Evolutionary conservation across 53 echinoderm and acorn worm species (phyloP).

Genomic region (Crossaster papposus): DNA sequence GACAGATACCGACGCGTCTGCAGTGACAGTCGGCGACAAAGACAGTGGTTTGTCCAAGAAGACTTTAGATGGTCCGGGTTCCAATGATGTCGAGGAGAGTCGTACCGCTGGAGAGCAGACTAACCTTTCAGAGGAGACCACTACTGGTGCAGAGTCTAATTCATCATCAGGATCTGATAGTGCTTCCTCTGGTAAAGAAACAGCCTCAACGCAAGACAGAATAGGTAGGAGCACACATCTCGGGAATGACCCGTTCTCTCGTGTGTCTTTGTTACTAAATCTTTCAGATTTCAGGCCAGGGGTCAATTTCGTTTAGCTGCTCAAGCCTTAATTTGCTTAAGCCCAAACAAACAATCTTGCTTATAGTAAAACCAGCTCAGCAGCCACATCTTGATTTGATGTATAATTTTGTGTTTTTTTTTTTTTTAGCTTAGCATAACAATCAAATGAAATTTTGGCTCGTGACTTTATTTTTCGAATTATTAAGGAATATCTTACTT

Average conservation of each 20-base stretch:
- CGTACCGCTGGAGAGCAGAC: neutral
- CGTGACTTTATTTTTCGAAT: no score
- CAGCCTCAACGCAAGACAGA: slow-evolving; percentile 38
- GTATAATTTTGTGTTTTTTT: no score
- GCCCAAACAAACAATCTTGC: no score
- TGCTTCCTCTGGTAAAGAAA: neutral
- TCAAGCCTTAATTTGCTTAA: no score
- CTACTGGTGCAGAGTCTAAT: slow-evolving; percentile 9
- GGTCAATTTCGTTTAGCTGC: no score
- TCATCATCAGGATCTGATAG: neutral
- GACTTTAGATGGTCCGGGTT: neutral
- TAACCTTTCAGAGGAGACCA: neutral
- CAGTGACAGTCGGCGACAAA: neutral
- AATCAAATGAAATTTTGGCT: no score
- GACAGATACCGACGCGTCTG: neutral
- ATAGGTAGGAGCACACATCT: slow-evolving; percentile 21
- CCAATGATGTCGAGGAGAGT: neutral
- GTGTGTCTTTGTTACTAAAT: neutral
- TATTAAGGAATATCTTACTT: no score
- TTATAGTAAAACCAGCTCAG: no score
- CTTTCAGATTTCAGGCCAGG: no score
- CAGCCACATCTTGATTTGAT: no score
- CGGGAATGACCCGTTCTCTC: neutral
- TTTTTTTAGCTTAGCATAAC: no score
- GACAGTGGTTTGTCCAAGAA: neutral